Evolutionary conservation across 2,113 vertebrate genomes (phyloP), one percentile per base, ranked within the genome.

Genomic region (Potamarius usumacintae): DNA sequence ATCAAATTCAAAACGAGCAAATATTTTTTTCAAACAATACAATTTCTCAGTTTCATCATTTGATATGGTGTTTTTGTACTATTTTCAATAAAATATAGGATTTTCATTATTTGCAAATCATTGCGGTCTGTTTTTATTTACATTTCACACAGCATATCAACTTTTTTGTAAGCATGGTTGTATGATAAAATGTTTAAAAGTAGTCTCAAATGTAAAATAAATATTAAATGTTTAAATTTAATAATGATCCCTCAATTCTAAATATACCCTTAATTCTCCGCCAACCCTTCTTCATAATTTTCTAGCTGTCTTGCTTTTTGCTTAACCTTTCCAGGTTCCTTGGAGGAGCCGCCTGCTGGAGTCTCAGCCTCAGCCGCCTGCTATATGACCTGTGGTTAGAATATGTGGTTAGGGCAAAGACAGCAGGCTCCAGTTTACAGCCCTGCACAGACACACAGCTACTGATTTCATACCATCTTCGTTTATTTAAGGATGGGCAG

Each of bases 401-500:
- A 58, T 74, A 82, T 86, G 85, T 87, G 88, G 91, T 90, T 83
- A 88, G 52, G 86, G 71, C 53, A 82, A 80, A 89, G 87, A 91
- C 86, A 84, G 72, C 42, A 88, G 86, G 78, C 87, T 89, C 81
- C 67, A 86, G 58, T 88, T 85, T 30, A 84, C 74, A 85, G 83
- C 81, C 80, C 55, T 86, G 25, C 25, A 67, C 17, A 89, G 89
- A 89, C 83, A 86, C 85, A 90, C 86, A 90, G 87, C 84, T 86
- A 90, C 91, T 90, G 88, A 82, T 84, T 86, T 87, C 63, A 89
- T 69, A 81, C 86, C 55, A 77, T 60, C 87, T 86, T 76, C 20
- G 57, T 88, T 90, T 86, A 87, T 88, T 89, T 87, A 90, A 80
- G 85, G 89, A 88, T 87, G 72, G 84, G 80, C 84, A 81, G 87